phyloP scores from a whole-genome alignment of 2,113 vertebrate species.

The Apaloderma vittatum region DNA sequence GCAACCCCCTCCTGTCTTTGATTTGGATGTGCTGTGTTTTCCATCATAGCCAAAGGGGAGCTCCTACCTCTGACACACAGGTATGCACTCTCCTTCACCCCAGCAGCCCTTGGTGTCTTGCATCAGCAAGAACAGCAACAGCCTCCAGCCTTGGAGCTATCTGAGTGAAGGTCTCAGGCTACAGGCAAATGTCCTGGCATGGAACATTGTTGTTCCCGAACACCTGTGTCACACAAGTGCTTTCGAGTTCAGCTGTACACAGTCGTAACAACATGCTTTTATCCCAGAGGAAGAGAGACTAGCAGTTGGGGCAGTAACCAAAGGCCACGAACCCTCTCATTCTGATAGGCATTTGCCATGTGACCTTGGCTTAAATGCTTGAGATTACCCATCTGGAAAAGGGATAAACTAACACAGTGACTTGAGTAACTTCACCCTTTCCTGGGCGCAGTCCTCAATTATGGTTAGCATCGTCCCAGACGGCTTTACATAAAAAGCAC shows the following conservation, averaged over 20 bases:
- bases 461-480: background rate
- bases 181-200: background rate
- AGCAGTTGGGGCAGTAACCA: background rate
- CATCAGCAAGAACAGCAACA: constrained; percentile 51
- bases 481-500: background rate
- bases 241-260: background rate
- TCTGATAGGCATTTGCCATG: background rate
- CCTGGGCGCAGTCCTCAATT: background rate
- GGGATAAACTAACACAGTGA: background rate
- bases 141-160: constrained; percentile 26
- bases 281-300: background rate
- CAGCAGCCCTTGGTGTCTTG: constrained; percentile 30
- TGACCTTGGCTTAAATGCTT: background rate
- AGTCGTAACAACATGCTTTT: background rate
- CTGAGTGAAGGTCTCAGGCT: background rate
- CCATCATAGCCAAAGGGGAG: constrained; percentile 61
- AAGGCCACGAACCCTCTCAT: background rate
- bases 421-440: background rate
- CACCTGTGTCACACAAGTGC: background rate
- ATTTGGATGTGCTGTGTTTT: constrained; percentile 46
- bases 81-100: constrained; percentile 64
- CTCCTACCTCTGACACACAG: constrained; percentile 64
- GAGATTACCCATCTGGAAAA: constrained; percentile 22
- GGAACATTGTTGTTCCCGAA: background rate
- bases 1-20: constrained; percentile 27